phyloP scores from a whole-genome alignment of 2,888 invertebrate genomes.

The Erannis defoliaria region DNA sequence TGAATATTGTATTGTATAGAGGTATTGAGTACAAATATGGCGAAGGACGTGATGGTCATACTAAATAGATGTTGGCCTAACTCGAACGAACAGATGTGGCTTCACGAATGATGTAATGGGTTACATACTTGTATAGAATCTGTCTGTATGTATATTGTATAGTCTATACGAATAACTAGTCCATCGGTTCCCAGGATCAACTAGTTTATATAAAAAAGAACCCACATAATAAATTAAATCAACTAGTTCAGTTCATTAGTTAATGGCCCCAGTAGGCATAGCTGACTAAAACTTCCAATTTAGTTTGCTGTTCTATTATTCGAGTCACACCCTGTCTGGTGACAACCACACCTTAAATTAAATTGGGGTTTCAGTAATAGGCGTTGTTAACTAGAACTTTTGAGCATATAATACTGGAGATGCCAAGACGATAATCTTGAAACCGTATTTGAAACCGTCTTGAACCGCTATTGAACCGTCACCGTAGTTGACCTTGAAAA shows the following conservation, averaged over 20 bases:
- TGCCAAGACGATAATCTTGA: neutral
- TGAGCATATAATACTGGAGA: too few species aligned
- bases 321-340: slow-evolving; percentile 11
- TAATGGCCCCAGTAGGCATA: neutral
- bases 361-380: slow-evolving; percentile 1
- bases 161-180: too few species aligned
- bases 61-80: neutral
- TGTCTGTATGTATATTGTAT: too few species aligned
- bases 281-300: neutral
- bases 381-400: neutral
- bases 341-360: slow-evolving; percentile 9
- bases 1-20: slow-evolving; percentile 11
- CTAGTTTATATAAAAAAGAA: too few species aligned
- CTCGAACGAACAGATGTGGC: slow-evolving; percentile 5
- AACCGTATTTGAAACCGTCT: too few species aligned
- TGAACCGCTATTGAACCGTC: too few species aligned
- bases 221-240: neutral
- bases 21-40: neutral
- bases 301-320: slow-evolving; percentile 2
- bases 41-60: slow-evolving; percentile 4
- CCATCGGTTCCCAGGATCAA: too few species aligned
- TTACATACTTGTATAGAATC: too few species aligned
- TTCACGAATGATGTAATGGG: neutral
- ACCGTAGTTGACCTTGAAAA: too few species aligned
- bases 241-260: neutral